Base-by-base conservation (phyloP, 37 sponge, comb jelly and placozoan genomes). In the Lycopodina hypogea region DNA sequence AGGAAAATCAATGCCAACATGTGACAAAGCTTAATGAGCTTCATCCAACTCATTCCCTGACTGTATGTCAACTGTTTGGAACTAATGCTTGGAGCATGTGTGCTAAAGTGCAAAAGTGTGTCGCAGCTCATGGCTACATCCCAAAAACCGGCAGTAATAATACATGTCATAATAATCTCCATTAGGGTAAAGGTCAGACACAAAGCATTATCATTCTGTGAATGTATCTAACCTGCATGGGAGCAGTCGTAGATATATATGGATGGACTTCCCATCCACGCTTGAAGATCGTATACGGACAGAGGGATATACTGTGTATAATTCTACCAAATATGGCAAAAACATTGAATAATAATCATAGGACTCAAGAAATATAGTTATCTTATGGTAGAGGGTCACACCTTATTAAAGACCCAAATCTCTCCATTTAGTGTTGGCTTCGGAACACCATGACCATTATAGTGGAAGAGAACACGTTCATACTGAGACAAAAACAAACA, bases 341-440 rank as follows among this genome's bases (percentile, higher is more conserved):
- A 40, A 58, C 60, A 37, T 26, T 41, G 67, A 4, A 33, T 23
- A 17, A 42, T 21, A n/a, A 29, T 42, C 36, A 55, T 24, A 57
- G 3, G 18, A 33, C 6, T 30, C 61, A 36, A 8, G 19, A 19
- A 67, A 28, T 34, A 2, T 9, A 48, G 52, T 57, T 15, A 36
- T 72, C 37, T 24, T 57, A 18, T 22, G 9, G 48, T 35, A 42
- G 2, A 30, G 8, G 39, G 29, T 29, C 45, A 26, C 71, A 93
- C 94, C 85, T 99, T 93, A 73, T 96, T 92, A 85, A 99, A 94
- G 38, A 99, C 92, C 99, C 99, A 99, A 56, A 99, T 93, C 56
- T 93, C 94, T 70, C 94, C 96, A 80, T 99, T 99, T 15, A 60
- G 34, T 32, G 97, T 96, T 29, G 97, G 97, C 72, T 83, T 88